Evolutionary conservation across 2,888 invertebrate species (phyloP).

Genomic region (Caenorhabditis sp.): DNA sequence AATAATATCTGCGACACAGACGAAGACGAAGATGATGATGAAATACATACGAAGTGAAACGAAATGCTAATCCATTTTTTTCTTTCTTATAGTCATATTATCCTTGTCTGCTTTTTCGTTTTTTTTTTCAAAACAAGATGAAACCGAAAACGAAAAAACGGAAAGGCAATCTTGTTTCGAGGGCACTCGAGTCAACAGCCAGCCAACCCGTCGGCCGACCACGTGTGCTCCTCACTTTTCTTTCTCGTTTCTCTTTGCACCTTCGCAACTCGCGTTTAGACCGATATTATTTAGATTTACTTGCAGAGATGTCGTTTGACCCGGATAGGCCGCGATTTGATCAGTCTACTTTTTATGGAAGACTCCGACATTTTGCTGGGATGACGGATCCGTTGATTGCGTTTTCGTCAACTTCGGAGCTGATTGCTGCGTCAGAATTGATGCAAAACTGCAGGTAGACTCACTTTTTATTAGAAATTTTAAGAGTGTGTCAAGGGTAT

Average conservation of each 20-base stretch:
- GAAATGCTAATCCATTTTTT: constrained; percentile 9
- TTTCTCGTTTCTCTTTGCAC: constrained; percentile 5
- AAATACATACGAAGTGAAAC: no score
- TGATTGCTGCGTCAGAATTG: constrained; percentile 90
- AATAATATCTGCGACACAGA: not conserved
- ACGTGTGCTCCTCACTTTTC: constrained; percentile 42
- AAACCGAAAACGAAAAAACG: constrained; percentile 28
- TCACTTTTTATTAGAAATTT: not conserved
- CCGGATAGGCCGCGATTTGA: constrained; percentile 71
- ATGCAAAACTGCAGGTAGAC: constrained; percentile 90
- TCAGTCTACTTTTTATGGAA: constrained; percentile 89
- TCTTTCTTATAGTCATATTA: not conserved
- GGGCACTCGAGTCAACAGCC: constrained; percentile 41
- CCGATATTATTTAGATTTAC: no score
- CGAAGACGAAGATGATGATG: not conserved
- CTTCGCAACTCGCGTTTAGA: no score
- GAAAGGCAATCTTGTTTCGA: constrained; percentile 56
- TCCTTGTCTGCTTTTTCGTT: not conserved
- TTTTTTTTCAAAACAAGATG: not conserved
- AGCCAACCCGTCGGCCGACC: constrained; percentile 17
- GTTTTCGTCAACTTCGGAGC: constrained; percentile 87
- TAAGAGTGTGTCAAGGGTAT: no score
- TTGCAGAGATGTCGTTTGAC: constrained; percentile 62
- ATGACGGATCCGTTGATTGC: constrained; percentile 95
- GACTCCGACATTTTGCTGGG: constrained; percentile 93